These are phyloP conservation scores for Trinorchestia longiramus DNA, from an alignment of 1,140 invertebrate genomes.

Conservation along the genomic window DNA sequence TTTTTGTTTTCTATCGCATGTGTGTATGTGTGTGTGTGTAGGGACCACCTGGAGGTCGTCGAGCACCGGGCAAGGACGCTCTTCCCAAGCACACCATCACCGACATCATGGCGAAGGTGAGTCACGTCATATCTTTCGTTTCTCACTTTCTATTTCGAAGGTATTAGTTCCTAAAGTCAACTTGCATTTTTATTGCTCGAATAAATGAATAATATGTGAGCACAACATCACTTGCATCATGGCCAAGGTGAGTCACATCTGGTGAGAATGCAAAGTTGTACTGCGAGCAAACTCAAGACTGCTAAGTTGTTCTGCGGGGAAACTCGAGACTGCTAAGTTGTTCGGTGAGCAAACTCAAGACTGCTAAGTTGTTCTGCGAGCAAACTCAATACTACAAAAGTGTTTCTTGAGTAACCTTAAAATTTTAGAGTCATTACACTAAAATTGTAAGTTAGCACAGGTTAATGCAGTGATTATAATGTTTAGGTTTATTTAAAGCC, in stretches of 20 bases:
- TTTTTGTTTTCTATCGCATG: slow-evolving; percentile 42
- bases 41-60: slow-evolving; percentile 22
- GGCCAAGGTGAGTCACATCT: not conserved
- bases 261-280: too few species aligned
- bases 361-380: too few species aligned
- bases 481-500: too few species aligned
- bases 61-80: not conserved
- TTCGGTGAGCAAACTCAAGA: too few species aligned
- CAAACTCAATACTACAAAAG: too few species aligned
- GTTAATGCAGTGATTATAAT: too few species aligned
- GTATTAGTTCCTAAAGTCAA: not conserved
- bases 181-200: not conserved
- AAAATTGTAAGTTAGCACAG: too few species aligned
- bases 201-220: not conserved
- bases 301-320: too few species aligned
- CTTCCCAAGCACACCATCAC: slow-evolving; percentile 39
- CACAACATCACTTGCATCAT: not conserved
- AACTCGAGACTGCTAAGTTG: too few species aligned
- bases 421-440: too few species aligned
- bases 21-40: slow-evolving; percentile 46
- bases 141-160: not conserved
- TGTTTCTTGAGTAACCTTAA: too few species aligned
- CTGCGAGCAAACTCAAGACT: too few species aligned
- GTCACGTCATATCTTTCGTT: not conserved
- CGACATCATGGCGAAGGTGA: slow-evolving; percentile 51